phyloP scores from a whole-genome alignment of 2,888 invertebrate species.

The Caenorhabditis sp. region DNA sequence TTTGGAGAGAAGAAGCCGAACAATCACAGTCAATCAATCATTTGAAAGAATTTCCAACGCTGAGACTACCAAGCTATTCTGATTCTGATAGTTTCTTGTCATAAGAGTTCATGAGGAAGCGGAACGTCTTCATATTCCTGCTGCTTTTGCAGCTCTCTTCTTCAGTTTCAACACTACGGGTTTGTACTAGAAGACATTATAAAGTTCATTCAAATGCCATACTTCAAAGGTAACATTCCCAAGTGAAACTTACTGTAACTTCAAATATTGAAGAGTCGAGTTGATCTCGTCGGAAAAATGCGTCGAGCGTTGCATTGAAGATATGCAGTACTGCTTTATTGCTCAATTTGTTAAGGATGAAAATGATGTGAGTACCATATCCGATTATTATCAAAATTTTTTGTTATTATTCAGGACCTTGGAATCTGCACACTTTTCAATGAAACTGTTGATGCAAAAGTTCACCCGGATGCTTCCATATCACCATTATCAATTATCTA shows the following conservation, averaged over 20 bases:
- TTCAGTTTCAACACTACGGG: conserved; percentile 51
- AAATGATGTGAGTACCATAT: conserved; percentile 58
- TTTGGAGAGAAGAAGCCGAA: conserved; percentile 46
- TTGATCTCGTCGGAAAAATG: conserved; percentile 70
- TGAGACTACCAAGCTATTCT: conserved; percentile 6
- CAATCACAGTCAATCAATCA: conserved; percentile 9
- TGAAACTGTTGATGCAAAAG: conserved; percentile 40
- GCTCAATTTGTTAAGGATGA: conserved; percentile 67
- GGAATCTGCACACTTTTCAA: conserved; percentile 65
- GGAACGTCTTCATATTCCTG: conserved; percentile 28
- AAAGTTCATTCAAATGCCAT: conserved; percentile 58
- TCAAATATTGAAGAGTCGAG: conserved; percentile 63
- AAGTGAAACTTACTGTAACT: background rate
- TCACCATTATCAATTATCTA: conserved; percentile 66
- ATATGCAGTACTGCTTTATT: conserved; percentile 70
- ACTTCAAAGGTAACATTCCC: conserved; percentile 54
- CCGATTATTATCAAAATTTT: background rate
- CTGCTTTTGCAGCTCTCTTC: conserved; percentile 42
- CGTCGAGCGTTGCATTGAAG: conserved; percentile 75
- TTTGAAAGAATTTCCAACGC: conserved; percentile 28
- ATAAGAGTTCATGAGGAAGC: conserved; percentile 42
- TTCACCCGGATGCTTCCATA: conserved; percentile 69
- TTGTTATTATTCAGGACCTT: conserved; percentile 45
- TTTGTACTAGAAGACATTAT: conserved; percentile 63
- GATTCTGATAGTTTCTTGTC: conserved; percentile 6